phyloP scores from a whole-genome alignment of 2,888 invertebrate species.

The Drosophila helvetica region DNA sequence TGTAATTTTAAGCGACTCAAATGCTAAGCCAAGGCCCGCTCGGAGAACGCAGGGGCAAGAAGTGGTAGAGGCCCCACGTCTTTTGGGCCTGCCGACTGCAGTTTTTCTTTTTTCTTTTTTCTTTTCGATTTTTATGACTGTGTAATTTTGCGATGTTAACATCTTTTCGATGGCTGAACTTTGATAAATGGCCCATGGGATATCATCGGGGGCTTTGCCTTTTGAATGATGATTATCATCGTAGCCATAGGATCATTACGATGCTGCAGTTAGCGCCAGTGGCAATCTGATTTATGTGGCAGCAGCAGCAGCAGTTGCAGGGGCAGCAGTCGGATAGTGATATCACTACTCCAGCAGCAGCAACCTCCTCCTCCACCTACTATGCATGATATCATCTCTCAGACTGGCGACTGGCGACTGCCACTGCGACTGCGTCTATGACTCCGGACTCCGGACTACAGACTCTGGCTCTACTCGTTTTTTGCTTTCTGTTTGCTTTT shows the following conservation, averaged over 20 bases:
- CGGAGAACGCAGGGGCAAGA: neutral
- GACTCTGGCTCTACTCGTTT: neutral
- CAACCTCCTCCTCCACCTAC: slow-evolving; percentile 21
- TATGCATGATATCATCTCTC: slow-evolving; percentile 33
- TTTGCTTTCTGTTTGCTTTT: neutral
- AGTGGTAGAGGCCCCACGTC: neutral
- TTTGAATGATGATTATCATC: slow-evolving; percentile 28
- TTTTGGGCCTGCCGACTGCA: neutral
- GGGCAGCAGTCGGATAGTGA: slow-evolving; percentile 19
- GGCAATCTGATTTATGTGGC: slow-evolving; percentile 53
- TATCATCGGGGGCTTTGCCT: slow-evolving; percentile 3
- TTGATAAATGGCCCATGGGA: slow-evolving; percentile 64
- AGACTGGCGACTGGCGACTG: neutral
- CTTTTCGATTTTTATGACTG: slow-evolving; percentile 41
- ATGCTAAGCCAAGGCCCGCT: neutral
- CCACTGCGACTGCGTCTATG: slow-evolving; percentile 7
- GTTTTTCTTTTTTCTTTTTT: neutral
- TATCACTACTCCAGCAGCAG: slow-evolving; percentile 20
- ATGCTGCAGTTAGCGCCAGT: slow-evolving; percentile 47
- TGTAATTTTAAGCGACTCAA: slow-evolving; percentile 1
- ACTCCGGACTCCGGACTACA: neutral
- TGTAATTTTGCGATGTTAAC: slow-evolving; percentile 73
- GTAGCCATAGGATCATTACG: slow-evolving; percentile 8
- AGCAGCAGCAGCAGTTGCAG: slow-evolving; percentile 4
- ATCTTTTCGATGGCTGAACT: slow-evolving; percentile 71